Evolutionary conservation across 2,888 invertebrate species (phyloP).

Genomic region (Netelia inedita): DNA sequence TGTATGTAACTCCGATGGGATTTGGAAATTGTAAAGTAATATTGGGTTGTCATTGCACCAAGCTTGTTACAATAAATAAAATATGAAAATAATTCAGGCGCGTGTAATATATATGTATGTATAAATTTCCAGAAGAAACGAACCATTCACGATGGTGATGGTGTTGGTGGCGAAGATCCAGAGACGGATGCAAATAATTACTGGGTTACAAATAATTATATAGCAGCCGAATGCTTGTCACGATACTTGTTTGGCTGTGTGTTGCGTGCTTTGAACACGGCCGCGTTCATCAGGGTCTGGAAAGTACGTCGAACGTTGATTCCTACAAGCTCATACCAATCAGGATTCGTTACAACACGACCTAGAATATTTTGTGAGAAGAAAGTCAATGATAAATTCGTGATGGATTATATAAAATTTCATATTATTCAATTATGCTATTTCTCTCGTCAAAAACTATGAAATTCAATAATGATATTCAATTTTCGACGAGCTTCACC

Average conservation of each 20-base stretch:
- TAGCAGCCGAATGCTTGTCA: constrained; percentile 94
- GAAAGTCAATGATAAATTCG: too few species aligned
- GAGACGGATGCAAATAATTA: constrained; percentile 76
- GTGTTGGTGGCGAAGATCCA: constrained; percentile 70
- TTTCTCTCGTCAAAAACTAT: too few species aligned
- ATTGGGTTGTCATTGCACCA: constrained; percentile 82
- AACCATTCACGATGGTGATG: constrained; percentile 81
- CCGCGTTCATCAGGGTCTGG: constrained; percentile 94
- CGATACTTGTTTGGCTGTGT: constrained; percentile 95
- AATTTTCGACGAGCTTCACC: too few species aligned
- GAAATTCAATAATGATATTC: too few species aligned
- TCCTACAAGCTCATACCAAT: neutral
- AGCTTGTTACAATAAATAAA: constrained; percentile 67
- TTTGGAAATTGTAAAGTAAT: constrained; percentile 30
- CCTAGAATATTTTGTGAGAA: too few species aligned
- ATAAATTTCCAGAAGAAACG: constrained; percentile 62
- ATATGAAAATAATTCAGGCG: constrained; percentile 48
- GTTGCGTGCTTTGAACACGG: constrained; percentile 96
- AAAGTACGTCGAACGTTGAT: constrained; percentile 80
- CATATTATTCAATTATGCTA: too few species aligned
- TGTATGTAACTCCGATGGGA: neutral
- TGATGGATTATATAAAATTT: too few species aligned
- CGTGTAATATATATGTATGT: constrained; percentile 19
- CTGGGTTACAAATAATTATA: constrained; percentile 81
- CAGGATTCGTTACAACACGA: neutral